Percentiles rank a stretch among this genome's conserved stretches.
Evolutionary conservation across 2,797 vertebrate genomes (phyloP).

Genomic region (Ctenochaetus hawaiiensis): DNA sequence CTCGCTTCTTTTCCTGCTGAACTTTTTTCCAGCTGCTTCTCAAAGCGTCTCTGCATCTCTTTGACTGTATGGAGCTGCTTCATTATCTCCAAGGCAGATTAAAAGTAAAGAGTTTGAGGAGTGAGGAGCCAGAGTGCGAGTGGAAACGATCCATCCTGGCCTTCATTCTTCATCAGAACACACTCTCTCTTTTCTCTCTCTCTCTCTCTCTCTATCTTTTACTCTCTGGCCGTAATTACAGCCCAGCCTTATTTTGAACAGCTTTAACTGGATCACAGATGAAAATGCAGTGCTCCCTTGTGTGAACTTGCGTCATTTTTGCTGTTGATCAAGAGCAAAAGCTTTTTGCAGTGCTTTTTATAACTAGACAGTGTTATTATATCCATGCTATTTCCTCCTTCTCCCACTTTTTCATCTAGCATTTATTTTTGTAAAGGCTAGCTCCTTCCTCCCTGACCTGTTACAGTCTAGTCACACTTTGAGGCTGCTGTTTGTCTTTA

Average conservation of each 20-base stretch:
- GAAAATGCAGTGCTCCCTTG: constrained; percentile 43
- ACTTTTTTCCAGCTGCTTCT: constrained; percentile 51
- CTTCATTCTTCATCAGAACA: constrained; percentile 58
- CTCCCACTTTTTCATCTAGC: constrained; percentile 22
- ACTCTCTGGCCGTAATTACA: constrained; percentile 71
- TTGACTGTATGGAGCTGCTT: constrained; percentile 52
- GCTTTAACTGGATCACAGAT: constrained; percentile 57
- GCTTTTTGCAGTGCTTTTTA: constrained; percentile 55
- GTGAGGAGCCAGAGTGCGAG: constrained; percentile 39
- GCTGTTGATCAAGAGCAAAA: constrained; percentile 59
- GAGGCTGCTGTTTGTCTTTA: constrained; percentile 50
- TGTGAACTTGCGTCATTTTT: constrained; percentile 57
- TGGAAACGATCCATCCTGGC: constrained; percentile 54
- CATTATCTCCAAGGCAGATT: constrained; percentile 75
- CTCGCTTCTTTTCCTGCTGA: constrained; percentile 34
- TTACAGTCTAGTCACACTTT: constrained; percentile 37
- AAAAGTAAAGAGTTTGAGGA: constrained; percentile 70
- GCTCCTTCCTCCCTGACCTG: constrained; percentile 35
- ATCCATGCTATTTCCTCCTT: constrained; percentile 37
- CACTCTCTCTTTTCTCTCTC: constrained; percentile 37
- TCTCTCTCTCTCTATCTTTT: constrained; percentile 38
- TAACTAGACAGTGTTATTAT: constrained; percentile 46
- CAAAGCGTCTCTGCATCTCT: constrained; percentile 58
- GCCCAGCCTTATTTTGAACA: constrained; percentile 46
- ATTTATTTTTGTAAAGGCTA: constrained; percentile 56